Evolutionary conservation across 2,888 invertebrate genomes (phyloP), one percentile per base, ranked within the genome.

Genomic region (Meta bourneti): DNA sequence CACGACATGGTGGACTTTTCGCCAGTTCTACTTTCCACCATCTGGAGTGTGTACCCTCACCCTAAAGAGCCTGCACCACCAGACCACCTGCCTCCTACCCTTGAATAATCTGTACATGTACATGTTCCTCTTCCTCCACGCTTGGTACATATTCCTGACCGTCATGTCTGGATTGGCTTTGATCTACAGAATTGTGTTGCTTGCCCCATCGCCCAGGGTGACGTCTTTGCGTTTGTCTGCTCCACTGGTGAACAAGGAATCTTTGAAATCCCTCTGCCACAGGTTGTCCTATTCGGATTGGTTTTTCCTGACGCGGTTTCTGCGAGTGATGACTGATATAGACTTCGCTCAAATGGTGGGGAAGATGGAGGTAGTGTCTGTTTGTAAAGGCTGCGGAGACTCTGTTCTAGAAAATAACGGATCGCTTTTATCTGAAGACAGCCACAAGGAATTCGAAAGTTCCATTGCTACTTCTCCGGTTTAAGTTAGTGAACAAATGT

Each of bases 321-420:
- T 84, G 34, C 84, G 82, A 48, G 81, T 79, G 6, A 87, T 91
- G 91, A 78, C 87, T 0, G 87, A 87, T 16, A 20, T 87, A 6
- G 91, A 91, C 13, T 91, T 87, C 51, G 91, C 87, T 2, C 87
- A 91, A 16, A 87, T 91, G 91, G 9, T 91, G 20, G 87, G 83
- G 13, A 91, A 91, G 20, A 91, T 91, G 6, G 77, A 78, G 4
- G n/a, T 79, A 6, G 74, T 87, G 16, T 83, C 91, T 1, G 34
- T 75, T n/a, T 80, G n/a, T 13, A 91, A 86, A 34, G 48, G 71
- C 0, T 54, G 70, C 16, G 90, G 86, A 7, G 19, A 34, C 9
- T 34, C 70, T 13, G 34, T 19, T 9, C 49, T 52, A 9, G 91
- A 83, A 6, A 48, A 80, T 8, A 54, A 87, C 48, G 20, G 61